phyloP scores from a whole-genome alignment of 2,113 vertebrate species.

The Oceanodroma tethys region DNA sequence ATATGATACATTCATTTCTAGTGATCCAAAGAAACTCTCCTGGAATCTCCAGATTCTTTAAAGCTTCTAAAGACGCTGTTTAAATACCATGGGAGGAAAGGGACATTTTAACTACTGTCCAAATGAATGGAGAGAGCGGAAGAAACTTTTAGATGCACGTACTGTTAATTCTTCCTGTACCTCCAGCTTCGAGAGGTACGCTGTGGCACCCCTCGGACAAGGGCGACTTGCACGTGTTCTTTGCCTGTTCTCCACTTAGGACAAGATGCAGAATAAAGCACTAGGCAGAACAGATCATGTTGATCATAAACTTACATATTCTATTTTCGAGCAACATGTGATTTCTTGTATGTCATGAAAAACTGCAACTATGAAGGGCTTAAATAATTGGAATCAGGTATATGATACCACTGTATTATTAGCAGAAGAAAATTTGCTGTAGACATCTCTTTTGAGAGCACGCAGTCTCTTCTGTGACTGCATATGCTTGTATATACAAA shows the following conservation, averaged over 20 bases:
- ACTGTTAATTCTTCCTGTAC: not conserved
- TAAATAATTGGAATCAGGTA: not conserved
- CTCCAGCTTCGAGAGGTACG: not conserved
- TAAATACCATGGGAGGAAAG: not conserved
- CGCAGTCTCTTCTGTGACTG: not conserved
- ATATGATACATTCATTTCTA: accelerated
- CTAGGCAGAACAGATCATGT: not conserved
- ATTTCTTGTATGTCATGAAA: not conserved
- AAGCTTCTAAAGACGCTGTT: not conserved
- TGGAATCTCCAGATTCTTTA: not conserved
- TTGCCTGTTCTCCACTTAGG: not conserved
- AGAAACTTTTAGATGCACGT: not conserved
- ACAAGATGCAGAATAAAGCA: not conserved
- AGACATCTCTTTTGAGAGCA: not conserved
- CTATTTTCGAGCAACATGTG: accelerated
- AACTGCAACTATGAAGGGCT: not conserved
- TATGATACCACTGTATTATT: not conserved
- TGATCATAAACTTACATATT: not conserved
- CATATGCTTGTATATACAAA: not conserved
- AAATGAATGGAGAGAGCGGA: not conserved
- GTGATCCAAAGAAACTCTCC: not conserved
- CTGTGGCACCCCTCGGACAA: too few relatives aligned
- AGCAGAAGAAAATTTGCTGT: not conserved
- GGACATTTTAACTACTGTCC: not conserved
- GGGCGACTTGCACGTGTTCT: not conserved